These are phyloP conservation scores for Sceliomorpha sp. DNA, from an alignment of 2,888 invertebrate species.

Conservation along the genomic window DNA sequence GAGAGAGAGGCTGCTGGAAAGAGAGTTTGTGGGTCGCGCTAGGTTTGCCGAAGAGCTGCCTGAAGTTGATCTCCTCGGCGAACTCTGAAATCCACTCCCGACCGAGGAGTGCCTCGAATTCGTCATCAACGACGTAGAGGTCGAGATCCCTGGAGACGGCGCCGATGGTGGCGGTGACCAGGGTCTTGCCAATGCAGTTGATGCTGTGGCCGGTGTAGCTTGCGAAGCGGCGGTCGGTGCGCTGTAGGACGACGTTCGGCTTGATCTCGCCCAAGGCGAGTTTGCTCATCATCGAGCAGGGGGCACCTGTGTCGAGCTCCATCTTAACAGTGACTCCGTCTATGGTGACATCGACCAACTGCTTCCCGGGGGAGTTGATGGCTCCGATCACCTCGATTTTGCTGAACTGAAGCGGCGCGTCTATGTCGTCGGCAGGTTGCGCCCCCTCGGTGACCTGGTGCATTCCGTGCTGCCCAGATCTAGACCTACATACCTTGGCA, in stretches of 20 bases:
- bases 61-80: slow-evolving; percentile 7
- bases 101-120: too few relatives aligned
- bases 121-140: too few relatives aligned
- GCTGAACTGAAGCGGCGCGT: background rate
- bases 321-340: slow-evolving; percentile 9
- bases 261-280: too few relatives aligned
- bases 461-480: background rate
- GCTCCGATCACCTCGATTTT: slow-evolving; percentile 8
- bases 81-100: too few relatives aligned
- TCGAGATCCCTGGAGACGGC: too few relatives aligned
- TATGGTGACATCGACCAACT: slow-evolving; percentile 17
- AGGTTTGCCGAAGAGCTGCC: background rate
- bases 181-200: slow-evolving; percentile 16
- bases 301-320: slow-evolving; percentile 40
- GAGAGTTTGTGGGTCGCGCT: background rate
- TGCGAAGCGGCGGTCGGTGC: slow-evolving; percentile 15
- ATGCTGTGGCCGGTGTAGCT: slow-evolving; percentile 29
- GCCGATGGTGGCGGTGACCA: too few relatives aligned
- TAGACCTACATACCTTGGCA: slow-evolving; percentile 8
- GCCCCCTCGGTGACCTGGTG: background rate
- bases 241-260: too few relatives aligned
- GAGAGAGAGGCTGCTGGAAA: background rate
- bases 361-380: background rate
- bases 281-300: slow-evolving; percentile 21
- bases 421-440: slow-evolving; percentile 2